Evolutionary conservation across 2,113 vertebrate species (phyloP).

Genomic region (Poicephalus meyeri): DNA sequence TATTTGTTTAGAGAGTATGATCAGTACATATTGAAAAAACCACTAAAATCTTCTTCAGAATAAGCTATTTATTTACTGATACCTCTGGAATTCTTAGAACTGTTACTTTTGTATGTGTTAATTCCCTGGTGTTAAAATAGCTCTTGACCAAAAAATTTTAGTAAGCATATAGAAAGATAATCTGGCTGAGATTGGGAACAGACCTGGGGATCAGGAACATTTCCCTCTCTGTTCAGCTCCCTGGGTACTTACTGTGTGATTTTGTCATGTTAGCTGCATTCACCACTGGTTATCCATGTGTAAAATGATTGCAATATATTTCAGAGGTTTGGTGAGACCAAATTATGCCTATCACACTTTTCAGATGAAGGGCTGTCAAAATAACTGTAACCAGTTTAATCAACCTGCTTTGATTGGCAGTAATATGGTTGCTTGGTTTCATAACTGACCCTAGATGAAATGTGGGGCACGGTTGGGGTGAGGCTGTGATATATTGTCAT

Average conservation of each 20-base stretch:
- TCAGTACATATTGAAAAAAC: neutral
- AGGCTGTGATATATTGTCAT: neutral
- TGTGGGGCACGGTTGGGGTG: neutral
- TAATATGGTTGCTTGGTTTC: neutral
- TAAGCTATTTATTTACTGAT: neutral
- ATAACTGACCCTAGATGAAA: neutral
- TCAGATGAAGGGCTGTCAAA: neutral
- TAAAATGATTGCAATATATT: neutral
- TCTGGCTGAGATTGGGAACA: neutral
- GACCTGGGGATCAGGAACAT: neutral
- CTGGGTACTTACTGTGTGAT: neutral
- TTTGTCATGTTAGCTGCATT: neutral
- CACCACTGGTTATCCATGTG: neutral
- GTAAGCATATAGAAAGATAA: neutral
- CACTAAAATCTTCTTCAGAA: neutral
- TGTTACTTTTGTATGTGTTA: neutral
- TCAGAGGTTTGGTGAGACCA: neutral
- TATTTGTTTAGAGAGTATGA: neutral
- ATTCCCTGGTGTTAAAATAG: neutral
- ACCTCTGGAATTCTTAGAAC: neutral
- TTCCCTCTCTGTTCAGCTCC: neutral
- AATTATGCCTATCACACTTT: neutral
- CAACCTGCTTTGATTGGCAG: neutral
- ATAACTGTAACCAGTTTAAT: neutral
- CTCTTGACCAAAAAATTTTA: neutral